phyloP scores from a whole-genome alignment of 2,113 vertebrate species.

The Phylloscopus trochiloides region DNA sequence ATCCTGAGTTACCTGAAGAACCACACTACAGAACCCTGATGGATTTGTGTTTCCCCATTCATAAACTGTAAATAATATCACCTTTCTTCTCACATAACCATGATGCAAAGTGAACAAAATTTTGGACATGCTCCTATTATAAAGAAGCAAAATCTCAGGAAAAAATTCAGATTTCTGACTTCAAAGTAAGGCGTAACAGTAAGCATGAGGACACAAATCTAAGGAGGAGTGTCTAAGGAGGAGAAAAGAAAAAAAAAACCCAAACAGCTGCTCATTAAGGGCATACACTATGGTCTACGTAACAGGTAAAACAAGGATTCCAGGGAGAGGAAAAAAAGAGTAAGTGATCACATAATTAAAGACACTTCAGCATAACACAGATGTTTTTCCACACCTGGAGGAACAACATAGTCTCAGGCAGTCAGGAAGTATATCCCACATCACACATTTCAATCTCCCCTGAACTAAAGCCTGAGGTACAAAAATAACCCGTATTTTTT shows the following conservation, averaged over 20 bases:
- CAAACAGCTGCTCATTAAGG: neutral
- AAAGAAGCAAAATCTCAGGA: neutral
- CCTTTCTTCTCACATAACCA: neutral
- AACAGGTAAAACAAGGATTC: neutral
- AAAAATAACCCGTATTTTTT: neutral
- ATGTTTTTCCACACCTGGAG: neutral
- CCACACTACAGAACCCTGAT: neutral
- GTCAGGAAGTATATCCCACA: neutral
- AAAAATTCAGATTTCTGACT: neutral
- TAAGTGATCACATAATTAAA: neutral
- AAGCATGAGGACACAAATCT: neutral
- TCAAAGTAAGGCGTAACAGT: neutral
- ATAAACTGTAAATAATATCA: neutral
- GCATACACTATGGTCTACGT: fast-evolving
- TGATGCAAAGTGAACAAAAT: neutral
- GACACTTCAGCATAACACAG: neutral
- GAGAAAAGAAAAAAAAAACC: neutral
- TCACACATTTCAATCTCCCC: neutral
- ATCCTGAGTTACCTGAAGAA: neutral
- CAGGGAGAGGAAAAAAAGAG: fast-evolving
- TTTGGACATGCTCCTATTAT: neutral
- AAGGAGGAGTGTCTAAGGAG: neutral
- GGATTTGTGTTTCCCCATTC: neutral
- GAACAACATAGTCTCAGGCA: neutral
- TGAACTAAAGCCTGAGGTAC: neutral